Percentiles rank a stretch among this genome's conserved stretches.
These are phyloP conservation scores for Dendrocincla fuliginosa DNA, from an alignment of 2,797 vertebrate species.

Conservation along the genomic window DNA sequence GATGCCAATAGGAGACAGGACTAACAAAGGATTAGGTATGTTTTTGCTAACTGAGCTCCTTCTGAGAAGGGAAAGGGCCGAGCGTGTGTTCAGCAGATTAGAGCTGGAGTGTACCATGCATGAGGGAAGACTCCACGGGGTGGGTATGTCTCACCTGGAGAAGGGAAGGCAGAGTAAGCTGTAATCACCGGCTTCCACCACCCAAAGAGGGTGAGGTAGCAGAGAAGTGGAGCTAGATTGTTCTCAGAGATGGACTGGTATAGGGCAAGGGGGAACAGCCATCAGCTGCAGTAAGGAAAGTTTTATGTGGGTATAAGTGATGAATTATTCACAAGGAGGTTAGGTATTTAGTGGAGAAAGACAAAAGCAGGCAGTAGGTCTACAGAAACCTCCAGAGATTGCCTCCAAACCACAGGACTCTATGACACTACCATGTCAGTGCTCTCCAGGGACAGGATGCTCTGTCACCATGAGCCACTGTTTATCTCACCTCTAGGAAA, in stretches of 20 bases:
- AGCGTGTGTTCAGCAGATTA: rapidly evolving
- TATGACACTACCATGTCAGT: neutral
- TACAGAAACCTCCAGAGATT: neutral
- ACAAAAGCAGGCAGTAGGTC: neutral
- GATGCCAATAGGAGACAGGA: neutral
- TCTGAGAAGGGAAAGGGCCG: neutral
- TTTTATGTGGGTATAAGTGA: neutral
- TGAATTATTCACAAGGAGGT: neutral
- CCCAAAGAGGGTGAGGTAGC: neutral
- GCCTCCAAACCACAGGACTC: neutral
- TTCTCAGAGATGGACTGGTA: neutral
- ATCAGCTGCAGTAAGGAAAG: neutral
- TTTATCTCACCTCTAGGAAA: neutral
- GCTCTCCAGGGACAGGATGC: neutral
- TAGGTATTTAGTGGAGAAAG: neutral
- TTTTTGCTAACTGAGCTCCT: neutral
- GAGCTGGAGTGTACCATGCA: neutral
- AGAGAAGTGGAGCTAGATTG: neutral
- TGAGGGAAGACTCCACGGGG: rapidly evolving
- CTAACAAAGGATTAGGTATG: slow-evolving; percentile 18
- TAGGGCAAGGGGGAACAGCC: neutral
- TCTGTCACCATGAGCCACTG: neutral
- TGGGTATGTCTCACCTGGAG: neutral
- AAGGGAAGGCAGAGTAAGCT: neutral
- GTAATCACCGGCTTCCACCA: neutral